Evolutionary conservation across 2,797 vertebrate genomes (phyloP).

Genomic region (Balearica regulorum): DNA sequence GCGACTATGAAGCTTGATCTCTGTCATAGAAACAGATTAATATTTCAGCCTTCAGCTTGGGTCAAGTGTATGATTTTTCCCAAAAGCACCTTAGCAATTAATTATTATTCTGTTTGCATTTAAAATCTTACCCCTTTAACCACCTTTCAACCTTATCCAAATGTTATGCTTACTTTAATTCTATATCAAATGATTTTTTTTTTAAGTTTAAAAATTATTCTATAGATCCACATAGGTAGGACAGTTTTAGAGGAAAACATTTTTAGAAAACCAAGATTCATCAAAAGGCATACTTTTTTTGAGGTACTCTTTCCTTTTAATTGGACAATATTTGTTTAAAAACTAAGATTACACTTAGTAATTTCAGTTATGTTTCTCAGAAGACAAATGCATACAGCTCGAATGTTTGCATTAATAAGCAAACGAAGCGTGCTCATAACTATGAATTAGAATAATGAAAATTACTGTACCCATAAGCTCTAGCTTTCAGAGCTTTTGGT

Average conservation of each 20-base stretch:
- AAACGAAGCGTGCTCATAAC: neutral
- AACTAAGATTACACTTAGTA: neutral
- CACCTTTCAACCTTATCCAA: conserved; percentile 31
- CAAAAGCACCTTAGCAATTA: conserved; percentile 77
- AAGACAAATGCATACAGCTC: neutral
- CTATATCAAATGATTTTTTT: neutral
- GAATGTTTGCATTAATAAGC: conserved; percentile 1
- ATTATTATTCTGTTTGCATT: conserved; percentile 75
- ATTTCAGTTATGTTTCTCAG: neutral
- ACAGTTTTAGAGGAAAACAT: neutral
- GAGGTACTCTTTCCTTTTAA: neutral
- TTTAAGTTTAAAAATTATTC: neutral
- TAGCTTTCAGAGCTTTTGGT: neutral
- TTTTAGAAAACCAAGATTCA: neutral
- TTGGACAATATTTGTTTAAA: neutral
- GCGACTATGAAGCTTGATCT: conserved; percentile 78
- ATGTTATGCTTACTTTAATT: conserved; percentile 50
- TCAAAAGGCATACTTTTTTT: neutral
- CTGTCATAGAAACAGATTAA: conserved; percentile 80
- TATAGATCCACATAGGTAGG: neutral
- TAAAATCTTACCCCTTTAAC: conserved; percentile 68
- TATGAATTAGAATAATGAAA: neutral
- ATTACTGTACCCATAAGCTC: neutral
- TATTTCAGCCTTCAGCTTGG: conserved; percentile 78
- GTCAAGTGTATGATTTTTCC: conserved; percentile 80